Conservation (phyloP, 2,113 vertebrate genomes). For the Siniperca knerii region DNA sequence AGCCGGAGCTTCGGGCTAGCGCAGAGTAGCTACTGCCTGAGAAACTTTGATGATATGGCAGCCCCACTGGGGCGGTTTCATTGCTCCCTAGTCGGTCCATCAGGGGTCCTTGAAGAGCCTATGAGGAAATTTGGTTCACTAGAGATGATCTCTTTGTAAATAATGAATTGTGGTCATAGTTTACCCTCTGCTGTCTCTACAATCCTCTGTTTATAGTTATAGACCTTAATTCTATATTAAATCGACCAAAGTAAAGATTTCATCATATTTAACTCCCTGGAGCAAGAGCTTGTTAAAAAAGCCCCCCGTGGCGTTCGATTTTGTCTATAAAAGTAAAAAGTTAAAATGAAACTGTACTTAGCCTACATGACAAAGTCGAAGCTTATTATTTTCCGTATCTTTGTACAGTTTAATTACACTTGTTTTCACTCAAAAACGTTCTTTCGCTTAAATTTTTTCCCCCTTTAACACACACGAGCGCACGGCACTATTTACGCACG, state of each 20-base stretch:
- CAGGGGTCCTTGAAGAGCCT: neutral
- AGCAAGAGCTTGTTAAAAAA: neutral
- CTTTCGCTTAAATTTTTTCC: too few relatives aligned
- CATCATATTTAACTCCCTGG: neutral
- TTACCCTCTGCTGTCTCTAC: neutral
- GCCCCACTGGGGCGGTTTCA: slow-evolving; percentile 46
- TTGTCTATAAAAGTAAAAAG: neutral
- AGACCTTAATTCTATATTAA: neutral
- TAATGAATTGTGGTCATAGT: neutral
- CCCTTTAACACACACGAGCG: neutral
- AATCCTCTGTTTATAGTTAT: neutral
- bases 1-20: slow-evolving; percentile 65
- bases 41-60: slow-evolving; percentile 79
- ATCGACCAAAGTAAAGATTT: neutral
- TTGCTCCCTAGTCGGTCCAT: slow-evolving; percentile 13
- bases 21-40: slow-evolving; percentile 36
- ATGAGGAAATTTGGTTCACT: neutral
- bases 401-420: slow-evolving; percentile 5
- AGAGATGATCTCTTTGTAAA: neutral
- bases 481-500: neutral
- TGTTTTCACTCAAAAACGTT: neutral
- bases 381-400: neutral
- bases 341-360: neutral
- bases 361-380: neutral
- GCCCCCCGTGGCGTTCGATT: neutral